Evolutionary conservation across 2,797 vertebrate genomes (phyloP), one percentile per base, ranked within the genome.

Genomic region (Arctocebus calabarensis): DNA sequence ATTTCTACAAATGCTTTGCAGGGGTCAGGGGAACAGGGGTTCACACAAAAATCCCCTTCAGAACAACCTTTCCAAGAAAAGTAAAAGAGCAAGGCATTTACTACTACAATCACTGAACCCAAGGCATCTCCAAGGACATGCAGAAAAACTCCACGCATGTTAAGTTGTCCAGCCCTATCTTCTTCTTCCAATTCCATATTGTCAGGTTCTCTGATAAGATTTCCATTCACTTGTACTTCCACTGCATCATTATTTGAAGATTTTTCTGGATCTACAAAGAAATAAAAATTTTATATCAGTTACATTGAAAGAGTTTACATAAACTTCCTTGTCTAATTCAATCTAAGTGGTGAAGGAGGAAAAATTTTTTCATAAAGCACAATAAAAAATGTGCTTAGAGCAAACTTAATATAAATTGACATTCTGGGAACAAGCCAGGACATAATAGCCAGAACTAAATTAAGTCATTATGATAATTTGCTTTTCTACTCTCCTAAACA

Each of bases 91-190:
- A 99, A 64, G 59, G 99, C 99, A 79, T 99, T 99, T 90, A 99
- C 97, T 73, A 99, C 99, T 85, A 99, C 99, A 27, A 99, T 99
- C 97, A 99, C 99, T 0, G 99, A 99, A 97, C 99, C 99, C 96
- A 99, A 98, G 32, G 99, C 99, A 52, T 99, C 99, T 20, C 99
- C 99, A 93, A 99, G 98, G 93, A 99, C 99, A 32, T 99, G 99
- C 93, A 99, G 99, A 98, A 99, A 99, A 96, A 99, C 99, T 22
- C 99, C 99, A 7, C 99, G 99, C 99, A 99, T 99, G 99, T 99
- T 99, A 93, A 99, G 99, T 96, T 99, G 99, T 0, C 98, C 98
- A 0, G 99, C 98, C 0, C 98, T 96, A 78, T 98, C 98, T 3
- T 98, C 97, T 40, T 98, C 98, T 73, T 99, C 98, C 7, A 93